Base-by-base conservation (phyloP, 2,797 vertebrate genomes). In the Eutrigla gurnardus region DNA sequence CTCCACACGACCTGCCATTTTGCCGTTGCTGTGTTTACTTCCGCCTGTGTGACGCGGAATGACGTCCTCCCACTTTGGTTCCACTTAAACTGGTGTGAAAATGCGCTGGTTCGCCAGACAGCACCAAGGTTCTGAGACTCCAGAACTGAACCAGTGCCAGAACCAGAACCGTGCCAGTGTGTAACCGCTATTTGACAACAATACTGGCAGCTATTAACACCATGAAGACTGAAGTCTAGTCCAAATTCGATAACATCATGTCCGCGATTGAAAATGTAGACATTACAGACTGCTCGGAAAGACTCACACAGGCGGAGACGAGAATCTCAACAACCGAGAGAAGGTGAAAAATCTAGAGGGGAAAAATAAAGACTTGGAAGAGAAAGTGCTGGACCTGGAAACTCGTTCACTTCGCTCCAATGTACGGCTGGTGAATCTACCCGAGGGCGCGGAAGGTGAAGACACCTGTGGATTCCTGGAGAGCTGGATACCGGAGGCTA, bases 351-450 rank as follows among this genome's bases (percentile, higher is more conserved):
- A 7, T 4, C 3, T 49, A 18, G 45, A 64, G 7, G 17, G 33
- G 32, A 49, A 49, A 49, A 49, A 64, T 18, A 49, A 64, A 49
- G 62, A 49, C 6, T 4, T 49, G 35, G 62, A 64, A 18, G 10
- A 8, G 2, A 25, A 25, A 47, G 14, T 49, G 12, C 3, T 36
- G 5, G 61, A 35, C 15, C 61, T 47, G 15, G 43, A 63, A 18
- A 3, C 57, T 59, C 25, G 25, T 25, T 25, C 25, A 25, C 25
- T 25, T 25, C 25, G n/a, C 36, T 59, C 57, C 17, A 59, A 59
- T 59, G n/a, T 18, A 40, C 9, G 37, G 32, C 46, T 49, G 4
- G 62, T 50, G 3, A 52, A 64, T 32, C 32, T 64, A 7, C 61
- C 32, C 1, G 15, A 64, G 14, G 61, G 43, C 2, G 15, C 14